These are phyloP conservation scores for Ferrisia virgata DNA, from an alignment of 2,888 invertebrate genomes.

Conservation along the genomic window DNA sequence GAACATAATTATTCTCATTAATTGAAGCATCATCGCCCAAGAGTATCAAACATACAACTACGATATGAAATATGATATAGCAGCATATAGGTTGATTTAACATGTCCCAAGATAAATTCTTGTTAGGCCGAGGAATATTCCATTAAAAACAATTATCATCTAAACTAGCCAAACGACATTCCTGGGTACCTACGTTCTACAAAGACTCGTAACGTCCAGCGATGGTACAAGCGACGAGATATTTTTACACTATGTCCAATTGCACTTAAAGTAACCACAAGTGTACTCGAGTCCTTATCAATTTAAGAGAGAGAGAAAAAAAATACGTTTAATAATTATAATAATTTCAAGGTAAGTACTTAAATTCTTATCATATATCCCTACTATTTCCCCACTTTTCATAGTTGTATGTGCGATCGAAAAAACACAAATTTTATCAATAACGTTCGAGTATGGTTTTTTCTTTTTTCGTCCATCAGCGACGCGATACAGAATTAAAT, in stretches of 20 bases:
- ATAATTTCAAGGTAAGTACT: slow-evolving; percentile 29
- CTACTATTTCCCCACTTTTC: slow-evolving; percentile 3
- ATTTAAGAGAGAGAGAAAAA: neutral
- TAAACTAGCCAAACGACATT: neutral
- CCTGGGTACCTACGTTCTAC: neutral
- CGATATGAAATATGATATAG: no score
- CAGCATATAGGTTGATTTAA: no score
- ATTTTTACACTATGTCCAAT: neutral
- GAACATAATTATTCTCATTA: no score
- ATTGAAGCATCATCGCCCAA: no score
- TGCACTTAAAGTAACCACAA: neutral
- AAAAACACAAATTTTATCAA: neutral
- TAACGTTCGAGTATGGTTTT: neutral
- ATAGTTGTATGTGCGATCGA: neutral
- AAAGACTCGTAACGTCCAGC: slow-evolving; percentile 21
- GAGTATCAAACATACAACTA: no score
- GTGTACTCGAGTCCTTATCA: neutral
- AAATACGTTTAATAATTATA: neutral
- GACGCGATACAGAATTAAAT: neutral
- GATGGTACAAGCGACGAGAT: neutral
- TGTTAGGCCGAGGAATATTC: neutral
- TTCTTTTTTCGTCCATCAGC: slow-evolving; percentile 8
- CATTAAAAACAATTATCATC: neutral
- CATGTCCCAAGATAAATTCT: neutral
- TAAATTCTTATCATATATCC: slow-evolving; percentile 9